phyloP scores from a whole-genome alignment of 2,797 vertebrate species.

The Glyptemys insculpta region DNA sequence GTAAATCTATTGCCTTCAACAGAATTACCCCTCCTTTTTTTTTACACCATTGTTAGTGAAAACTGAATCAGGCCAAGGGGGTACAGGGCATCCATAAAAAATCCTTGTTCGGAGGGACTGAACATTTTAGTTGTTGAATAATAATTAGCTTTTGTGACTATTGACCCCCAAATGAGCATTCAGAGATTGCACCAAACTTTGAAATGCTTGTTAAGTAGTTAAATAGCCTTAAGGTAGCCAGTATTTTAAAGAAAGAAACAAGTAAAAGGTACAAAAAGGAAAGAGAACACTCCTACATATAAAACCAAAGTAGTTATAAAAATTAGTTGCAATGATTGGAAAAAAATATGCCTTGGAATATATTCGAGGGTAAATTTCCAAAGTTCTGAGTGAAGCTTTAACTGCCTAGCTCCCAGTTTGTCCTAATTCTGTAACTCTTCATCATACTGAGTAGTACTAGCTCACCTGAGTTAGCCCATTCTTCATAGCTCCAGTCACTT shows the following conservation, averaged over 20 bases:
- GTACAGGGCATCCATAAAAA: not conserved
- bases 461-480: rapidly evolving
- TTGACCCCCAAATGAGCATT: not conserved
- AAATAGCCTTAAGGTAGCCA: not conserved
- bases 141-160: not conserved
- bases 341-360: not conserved
- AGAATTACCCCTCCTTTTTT: too few species aligned
- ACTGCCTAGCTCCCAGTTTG: not conserved
- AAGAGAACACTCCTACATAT: not conserved
- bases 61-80: not conserved
- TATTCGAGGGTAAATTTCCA: not conserved
- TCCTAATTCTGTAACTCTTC: not conserved
- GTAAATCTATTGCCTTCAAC: not conserved
- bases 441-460: not conserved
- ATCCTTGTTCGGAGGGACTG: not conserved
- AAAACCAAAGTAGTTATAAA: not conserved
- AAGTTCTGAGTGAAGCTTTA: not conserved
- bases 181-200: not conserved
- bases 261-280: not conserved
- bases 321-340: not conserved
- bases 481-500: rapidly evolving
- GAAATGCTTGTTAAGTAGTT: not conserved
- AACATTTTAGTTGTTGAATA: not conserved
- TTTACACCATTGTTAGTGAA: not conserved
- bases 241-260: not conserved